phyloP scores from a whole-genome alignment of 2,888 invertebrate genomes.

The Drosophila histrio region DNA sequence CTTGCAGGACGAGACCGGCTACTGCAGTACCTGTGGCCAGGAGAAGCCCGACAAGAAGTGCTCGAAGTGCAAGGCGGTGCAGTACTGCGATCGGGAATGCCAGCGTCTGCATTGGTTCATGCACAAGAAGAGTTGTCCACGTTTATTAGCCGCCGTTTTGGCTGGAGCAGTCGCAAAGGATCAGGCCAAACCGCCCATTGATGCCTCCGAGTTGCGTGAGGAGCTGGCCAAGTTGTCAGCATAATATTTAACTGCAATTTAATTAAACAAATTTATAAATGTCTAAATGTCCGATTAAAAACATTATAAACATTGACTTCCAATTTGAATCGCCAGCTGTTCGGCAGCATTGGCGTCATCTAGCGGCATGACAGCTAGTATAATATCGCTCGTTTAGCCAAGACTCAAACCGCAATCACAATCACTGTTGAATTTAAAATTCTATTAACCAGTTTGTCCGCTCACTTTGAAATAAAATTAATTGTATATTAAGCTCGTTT shows the following conservation, averaged over 20 bases:
- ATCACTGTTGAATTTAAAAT: background rate
- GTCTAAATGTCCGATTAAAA: too few relatives aligned
- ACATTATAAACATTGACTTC: too few relatives aligned
- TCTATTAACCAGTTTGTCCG: background rate
- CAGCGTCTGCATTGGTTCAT: constrained; percentile 97
- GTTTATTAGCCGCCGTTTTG: constrained; percentile 85
- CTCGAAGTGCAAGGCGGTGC: constrained; percentile 95
- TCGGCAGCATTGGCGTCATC: constrained; percentile 19
- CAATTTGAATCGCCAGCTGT: too few relatives aligned
- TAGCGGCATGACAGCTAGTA: background rate
- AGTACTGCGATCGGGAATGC: constrained; percentile 97
- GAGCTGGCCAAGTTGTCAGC: constrained; percentile 72
- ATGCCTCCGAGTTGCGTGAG: constrained; percentile 70
- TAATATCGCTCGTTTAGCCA: background rate
- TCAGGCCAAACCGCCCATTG: constrained; percentile 70
- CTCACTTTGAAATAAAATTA: background rate
- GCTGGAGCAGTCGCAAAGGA: constrained; percentile 35
- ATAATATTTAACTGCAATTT: constrained; percentile 40
- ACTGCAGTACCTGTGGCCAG: constrained; percentile 94
- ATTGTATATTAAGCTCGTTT: background rate
- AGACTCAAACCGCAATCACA: background rate
- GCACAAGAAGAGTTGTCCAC: constrained; percentile 93
- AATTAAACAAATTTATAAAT: constrained; percentile 32
- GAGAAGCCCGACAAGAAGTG: constrained; percentile 96
- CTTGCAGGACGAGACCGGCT: constrained; percentile 86